Conservation (phyloP, 64 coral and sea anemone species). For the Acropora yongei region DNA sequence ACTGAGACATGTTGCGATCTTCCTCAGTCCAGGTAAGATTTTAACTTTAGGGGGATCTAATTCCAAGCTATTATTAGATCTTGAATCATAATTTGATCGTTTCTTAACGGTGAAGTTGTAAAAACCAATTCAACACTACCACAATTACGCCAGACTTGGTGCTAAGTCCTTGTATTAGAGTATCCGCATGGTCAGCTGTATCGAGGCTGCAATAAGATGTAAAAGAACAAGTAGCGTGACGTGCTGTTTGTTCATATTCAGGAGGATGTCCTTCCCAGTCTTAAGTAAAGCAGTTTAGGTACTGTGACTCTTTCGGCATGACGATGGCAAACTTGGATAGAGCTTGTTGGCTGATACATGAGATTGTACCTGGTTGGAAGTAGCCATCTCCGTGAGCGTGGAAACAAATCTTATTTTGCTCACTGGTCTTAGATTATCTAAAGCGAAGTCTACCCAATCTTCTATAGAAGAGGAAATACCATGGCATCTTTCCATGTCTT, state of each 20-base stretch:
- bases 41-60: not conserved
- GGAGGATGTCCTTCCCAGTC: too few species aligned
- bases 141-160: conserved; percentile 22
- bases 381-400: conserved; percentile 4
- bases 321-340: not conserved
- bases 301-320: too few species aligned
- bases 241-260: too few species aligned
- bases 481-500: too few species aligned
- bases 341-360: conserved; percentile 25
- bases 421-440: too few species aligned
- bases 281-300: too few species aligned
- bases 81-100: not conserved
- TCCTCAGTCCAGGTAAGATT: conserved; percentile 21
- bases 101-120: not conserved
- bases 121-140: conserved; percentile 52
- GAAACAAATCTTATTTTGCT: not conserved
- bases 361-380: not conserved
- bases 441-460: too few species aligned
- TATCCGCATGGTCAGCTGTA: not conserved
- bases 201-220: not conserved
- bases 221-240: not conserved
- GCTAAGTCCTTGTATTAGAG: conserved; percentile 2
- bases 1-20: too few species aligned
- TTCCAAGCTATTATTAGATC: not conserved
- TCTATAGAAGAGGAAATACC: too few species aligned